Evolutionary conservation across 2,113 vertebrate genomes (phyloP), one percentile per base, ranked within the genome.

Genomic region (Plotosus lineatus): DNA sequence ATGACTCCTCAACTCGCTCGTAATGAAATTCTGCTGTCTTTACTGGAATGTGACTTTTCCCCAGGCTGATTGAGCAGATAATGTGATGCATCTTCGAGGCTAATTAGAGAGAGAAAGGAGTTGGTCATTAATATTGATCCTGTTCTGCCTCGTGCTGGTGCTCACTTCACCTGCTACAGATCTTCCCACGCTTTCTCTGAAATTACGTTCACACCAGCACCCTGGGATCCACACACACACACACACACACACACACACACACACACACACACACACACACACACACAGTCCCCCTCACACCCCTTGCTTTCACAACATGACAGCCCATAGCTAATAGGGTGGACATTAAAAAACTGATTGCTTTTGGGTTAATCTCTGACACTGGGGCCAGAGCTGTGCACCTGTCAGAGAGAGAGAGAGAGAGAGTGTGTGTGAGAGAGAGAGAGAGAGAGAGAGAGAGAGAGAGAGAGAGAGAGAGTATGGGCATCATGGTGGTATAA

Each of bases 81-180:
- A 85, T 81, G 83, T 10, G 72, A 75, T 72, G 81, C 74, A 26
- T 85, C 81, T 88, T 77, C 66, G 28, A 66, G 82, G 79, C 74
- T 81, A 82, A 82, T 82, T 86, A 84, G 71, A 76, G 71, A 77
- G 50, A 78, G 80, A 82, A 79, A 79, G 14, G 63, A 60, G 56
- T 58, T 23, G 26, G 73, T 50, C 77, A 86, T 85, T 86, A 82
- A 88, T 87, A 88, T 88, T 85, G 85, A 87, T 88, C 84, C 55
- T 26, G 65, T 69, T 77, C 36, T 14, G 46, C 71, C 61, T 71
- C 50, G 17, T 75, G 63, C 73, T 72, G 66, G 58, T 72, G 77
- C 56, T 80, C 46, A 23, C 55, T 81, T 85, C 87, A 88, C 83
- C 87, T 84, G 83, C 82, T 51, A 40, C 56, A 63, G 21, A 44